Evolutionary conservation across 2,113 vertebrate species (phyloP), one percentile per base, ranked within the genome.

Genomic region (Glaucidium brasilianum): DNA sequence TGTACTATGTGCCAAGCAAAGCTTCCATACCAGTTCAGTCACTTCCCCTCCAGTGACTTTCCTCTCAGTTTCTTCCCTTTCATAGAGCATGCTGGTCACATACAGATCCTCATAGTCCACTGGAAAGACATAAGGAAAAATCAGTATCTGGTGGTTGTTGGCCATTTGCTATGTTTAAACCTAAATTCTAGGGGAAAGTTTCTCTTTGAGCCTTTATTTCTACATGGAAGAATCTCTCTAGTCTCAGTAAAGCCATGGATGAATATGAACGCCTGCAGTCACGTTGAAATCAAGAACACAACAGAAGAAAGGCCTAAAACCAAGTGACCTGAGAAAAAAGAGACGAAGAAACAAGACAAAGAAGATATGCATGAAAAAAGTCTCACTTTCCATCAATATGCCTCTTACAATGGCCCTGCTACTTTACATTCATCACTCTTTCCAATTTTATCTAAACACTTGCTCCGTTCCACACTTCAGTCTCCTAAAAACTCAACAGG

Each of bases 61-160:
- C 30, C 60, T 68, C 4, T 49, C 47, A 3, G 10, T 60, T 35
- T 82, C 82, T 39, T 97, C 97, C 86, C 77, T 95, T 82, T 98
- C 93, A 15, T 95, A 98, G 15, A 98, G 77, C 50, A 98, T 94
- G 68, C 34, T 96, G 55, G 95, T 95, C 12, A 78, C 90, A 72
- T 96, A 90, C 11, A 96, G 25, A 29, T 92, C 73, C 52, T 94
- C 41, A 0, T 47, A 22, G 5, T 86, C 67, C 41, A 37, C 95
- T 96, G 90, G 62, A 91, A 96, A 94, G 66, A 55, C 3, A 23
- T 16, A 64, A 88, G 5, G 10, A 62, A 79, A 75, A 91, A 73
- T 34, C 39, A 90, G 3, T 16, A 62, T 18, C 30, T 80, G 20
- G 30, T 60, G 11, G 9, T 26, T 77, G 39, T 37, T 60, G 43